Evolutionary conservation across 1,140 invertebrate genomes (phyloP).

Genomic region (Chrysopa pallens): DNA sequence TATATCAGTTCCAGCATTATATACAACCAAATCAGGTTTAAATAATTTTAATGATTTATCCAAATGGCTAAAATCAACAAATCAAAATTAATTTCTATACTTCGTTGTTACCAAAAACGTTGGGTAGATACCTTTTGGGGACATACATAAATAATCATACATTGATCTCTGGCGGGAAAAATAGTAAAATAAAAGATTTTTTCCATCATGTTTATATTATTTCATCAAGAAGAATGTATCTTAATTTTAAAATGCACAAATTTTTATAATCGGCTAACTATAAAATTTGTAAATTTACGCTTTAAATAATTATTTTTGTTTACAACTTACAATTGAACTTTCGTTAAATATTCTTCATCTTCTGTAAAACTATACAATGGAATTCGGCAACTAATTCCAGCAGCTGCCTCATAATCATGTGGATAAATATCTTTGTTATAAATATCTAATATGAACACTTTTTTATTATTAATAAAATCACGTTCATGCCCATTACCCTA

Average conservation of each 20-base stretch:
- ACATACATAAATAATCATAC: no score
- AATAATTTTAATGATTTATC: slow-evolving; percentile 52
- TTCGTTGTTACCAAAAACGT: background rate
- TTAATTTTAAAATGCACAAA: no score
- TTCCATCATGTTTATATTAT: background rate
- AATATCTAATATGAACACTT: slow-evolving; percentile 74
- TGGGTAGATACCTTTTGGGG: background rate
- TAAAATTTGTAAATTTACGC: no score
- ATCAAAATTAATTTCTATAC: no score
- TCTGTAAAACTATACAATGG: slow-evolving; percentile 43
- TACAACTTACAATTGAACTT: slow-evolving; percentile 40
- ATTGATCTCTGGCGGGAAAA: no score
- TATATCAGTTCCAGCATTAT: slow-evolving; percentile 79
- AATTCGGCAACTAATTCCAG: slow-evolving; percentile 51
- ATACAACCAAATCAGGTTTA: slow-evolving; percentile 60
- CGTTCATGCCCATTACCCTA: slow-evolving; percentile 74
- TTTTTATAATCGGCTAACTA: no score
- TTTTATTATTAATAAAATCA: slow-evolving; percentile 51
- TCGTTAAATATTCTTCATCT: slow-evolving; percentile 51
- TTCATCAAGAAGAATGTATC: no score
- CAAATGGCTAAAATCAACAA: slow-evolving; percentile 30
- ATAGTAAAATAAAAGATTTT: no score
- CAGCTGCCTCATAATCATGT: slow-evolving; percentile 52
- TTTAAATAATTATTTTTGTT: no score
- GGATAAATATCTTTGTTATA: slow-evolving; percentile 75